Evolutionary conservation across 2,113 vertebrate genomes (phyloP), one percentile per base, ranked within the genome.

Genomic region (Phaethornis superciliosus): DNA sequence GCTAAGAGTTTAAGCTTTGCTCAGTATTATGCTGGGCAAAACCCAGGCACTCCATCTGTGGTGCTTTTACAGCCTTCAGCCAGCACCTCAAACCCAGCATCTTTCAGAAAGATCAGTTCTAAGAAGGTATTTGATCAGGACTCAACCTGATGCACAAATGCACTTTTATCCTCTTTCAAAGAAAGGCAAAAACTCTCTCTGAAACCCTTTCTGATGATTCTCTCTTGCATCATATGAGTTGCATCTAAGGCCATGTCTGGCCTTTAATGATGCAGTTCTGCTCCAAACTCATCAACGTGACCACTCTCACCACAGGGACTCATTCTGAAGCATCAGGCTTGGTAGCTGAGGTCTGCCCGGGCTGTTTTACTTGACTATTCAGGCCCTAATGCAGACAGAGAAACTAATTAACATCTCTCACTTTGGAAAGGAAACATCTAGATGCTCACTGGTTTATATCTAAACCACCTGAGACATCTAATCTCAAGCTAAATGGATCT

Each of bases 1-100:
- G n/a, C n/a, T 27, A 16, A 49, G 63, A 94, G 67, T 46, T 92
- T 47, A 58, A 72, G 81, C 79, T 82, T 46, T 85, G 46, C 67
- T 32, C 17, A 0, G 35, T 24, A 3, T 15, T 40, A 23, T 2
- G 1, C 49, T 32, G 3, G 2, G 22, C 54, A 89, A 68, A 78
- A 77, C 13, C 54, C 86, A 89, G 54, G 74, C 85, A 51, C 56
- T 64, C 10, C 10, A 3, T 47, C 40, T 52, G 52, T 3, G 1
- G 28, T 42, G 59, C 68, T 54, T 49, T 60, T 24, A 3, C 2
- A 0, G 72, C 42, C 26, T 35, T 30, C 22, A 67, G 16, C 8
- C 3, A 0, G 19, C 13, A 30, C 44, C 75, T 62, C 55, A 56
- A 59, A 83, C n/a, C 28, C 77, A 86, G 16, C 59, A 40, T 4